A percentile compares a stretch with the other conserved stretches of the same genome.
These are phyloP conservation scores for Sebastes elongatus DNA, from an alignment of 2,797 vertebrate genomes.

Conservation along the genomic window DNA sequence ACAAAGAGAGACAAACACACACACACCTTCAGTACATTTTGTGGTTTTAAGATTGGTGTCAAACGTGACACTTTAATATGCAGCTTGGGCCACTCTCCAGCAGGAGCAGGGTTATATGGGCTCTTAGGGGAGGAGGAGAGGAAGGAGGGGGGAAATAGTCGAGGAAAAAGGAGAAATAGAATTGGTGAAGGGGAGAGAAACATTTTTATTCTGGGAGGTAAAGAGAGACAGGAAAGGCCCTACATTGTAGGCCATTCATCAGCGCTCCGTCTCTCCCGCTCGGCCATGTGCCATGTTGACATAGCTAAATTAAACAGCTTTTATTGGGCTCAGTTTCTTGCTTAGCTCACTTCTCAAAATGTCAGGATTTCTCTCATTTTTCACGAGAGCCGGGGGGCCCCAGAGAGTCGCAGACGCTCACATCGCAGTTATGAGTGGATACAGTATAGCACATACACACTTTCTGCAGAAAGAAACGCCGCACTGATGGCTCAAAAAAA, in stretches of 20 bases:
- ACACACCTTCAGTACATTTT: conserved; percentile 31
- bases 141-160: background rate
- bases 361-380: conserved; percentile 61
- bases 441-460: background rate
- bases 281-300: conserved; percentile 76
- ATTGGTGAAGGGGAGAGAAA: conserved; percentile 27
- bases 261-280: conserved; percentile 24
- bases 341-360: conserved; percentile 64
- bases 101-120: conserved; percentile 41
- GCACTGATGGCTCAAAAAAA: background rate
- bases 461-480: background rate
- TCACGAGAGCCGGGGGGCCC: conserved; percentile 20
- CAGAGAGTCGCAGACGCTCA: conserved; percentile 18
- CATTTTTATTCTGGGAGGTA: conserved; percentile 56
- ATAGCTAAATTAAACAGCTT: conserved; percentile 82
- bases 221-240: conserved; percentile 45
- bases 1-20: background rate
- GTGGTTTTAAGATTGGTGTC: conserved; percentile 55
- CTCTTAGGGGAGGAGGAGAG: background rate
- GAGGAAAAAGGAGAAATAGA: conserved; percentile 17
- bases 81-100: conserved; percentile 46
- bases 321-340: conserved; percentile 75
- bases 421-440: background rate
- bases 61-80: conserved; percentile 66
- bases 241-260: conserved; percentile 65